Conservation (phyloP, 1,140 invertebrate genomes). For the Octopus sinensis region DNA sequence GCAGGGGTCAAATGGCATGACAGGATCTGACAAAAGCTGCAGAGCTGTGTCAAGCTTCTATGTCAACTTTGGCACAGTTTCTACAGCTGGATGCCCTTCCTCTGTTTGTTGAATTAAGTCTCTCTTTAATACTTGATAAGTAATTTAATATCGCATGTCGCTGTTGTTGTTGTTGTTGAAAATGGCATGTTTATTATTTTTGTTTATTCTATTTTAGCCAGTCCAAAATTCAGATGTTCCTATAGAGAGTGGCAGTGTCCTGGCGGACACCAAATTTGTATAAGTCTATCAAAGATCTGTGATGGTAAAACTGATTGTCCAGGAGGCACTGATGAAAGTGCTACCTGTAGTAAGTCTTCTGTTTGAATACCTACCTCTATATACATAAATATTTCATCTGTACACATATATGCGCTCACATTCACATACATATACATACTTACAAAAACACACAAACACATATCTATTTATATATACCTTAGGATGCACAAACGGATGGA, state of each 20-base stretch:
- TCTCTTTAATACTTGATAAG: no score
- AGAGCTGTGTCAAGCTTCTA: no score
- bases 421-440: background rate
- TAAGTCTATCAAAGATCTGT: slow-evolving; percentile 82
- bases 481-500: no score
- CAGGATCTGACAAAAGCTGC: no score
- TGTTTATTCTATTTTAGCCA: slow-evolving; percentile 31
- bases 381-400: background rate
- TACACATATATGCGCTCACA: background rate
- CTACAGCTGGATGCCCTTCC: no score
- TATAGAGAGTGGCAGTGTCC: slow-evolving; percentile 77
- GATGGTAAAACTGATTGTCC: slow-evolving; percentile 87
- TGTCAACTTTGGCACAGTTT: no score
- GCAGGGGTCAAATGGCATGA: no score
- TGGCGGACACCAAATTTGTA: slow-evolving; percentile 68
- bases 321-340: slow-evolving; percentile 83
- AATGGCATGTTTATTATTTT: background rate
- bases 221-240: slow-evolving; percentile 62
- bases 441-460: background rate
- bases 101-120: no score
- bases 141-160: no score
- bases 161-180: background rate
- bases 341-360: slow-evolving; percentile 46
- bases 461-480: background rate
- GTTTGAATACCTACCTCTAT: background rate